Percentiles rank a stretch among this genome's conserved stretches.
Evolutionary conservation across 2,888 invertebrate species (phyloP).

Genomic region (Callinectes sapidus): DNA sequence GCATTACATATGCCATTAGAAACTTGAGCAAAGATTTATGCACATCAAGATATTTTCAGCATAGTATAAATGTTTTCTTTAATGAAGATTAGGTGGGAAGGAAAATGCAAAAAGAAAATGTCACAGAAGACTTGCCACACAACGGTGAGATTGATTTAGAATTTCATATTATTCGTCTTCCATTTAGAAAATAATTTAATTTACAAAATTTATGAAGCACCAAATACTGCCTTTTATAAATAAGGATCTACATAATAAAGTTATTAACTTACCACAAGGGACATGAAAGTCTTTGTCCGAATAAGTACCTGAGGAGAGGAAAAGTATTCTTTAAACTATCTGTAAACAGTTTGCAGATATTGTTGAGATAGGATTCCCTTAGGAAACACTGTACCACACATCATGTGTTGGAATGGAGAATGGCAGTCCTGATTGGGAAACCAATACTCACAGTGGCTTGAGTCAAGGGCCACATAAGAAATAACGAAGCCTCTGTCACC

Average conservation of each 20-base stretch:
- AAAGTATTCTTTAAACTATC: neutral
- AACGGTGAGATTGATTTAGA: neutral
- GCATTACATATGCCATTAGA: neutral
- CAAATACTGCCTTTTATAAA: neutral
- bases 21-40: neutral
- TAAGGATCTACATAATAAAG: neutral
- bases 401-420: neutral
- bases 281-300: neutral
- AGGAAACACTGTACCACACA: neutral
- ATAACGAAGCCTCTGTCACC: slow-evolving; percentile 5
- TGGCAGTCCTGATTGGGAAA: neutral
- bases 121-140: neutral
- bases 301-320: neutral
- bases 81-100: too few relatives aligned
- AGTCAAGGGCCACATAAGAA: neutral
- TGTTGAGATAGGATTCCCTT: neutral
- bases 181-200: too few relatives aligned
- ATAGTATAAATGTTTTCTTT: neutral
- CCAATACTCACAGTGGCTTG: neutral
- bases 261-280: neutral
- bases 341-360: neutral
- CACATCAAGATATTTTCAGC: neutral
- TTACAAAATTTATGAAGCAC: too few relatives aligned
- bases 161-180: neutral
- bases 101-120: too few relatives aligned